Conservation (phyloP, 2,113 vertebrate genomes). For the Cyphomyrus discorhynchus region DNA sequence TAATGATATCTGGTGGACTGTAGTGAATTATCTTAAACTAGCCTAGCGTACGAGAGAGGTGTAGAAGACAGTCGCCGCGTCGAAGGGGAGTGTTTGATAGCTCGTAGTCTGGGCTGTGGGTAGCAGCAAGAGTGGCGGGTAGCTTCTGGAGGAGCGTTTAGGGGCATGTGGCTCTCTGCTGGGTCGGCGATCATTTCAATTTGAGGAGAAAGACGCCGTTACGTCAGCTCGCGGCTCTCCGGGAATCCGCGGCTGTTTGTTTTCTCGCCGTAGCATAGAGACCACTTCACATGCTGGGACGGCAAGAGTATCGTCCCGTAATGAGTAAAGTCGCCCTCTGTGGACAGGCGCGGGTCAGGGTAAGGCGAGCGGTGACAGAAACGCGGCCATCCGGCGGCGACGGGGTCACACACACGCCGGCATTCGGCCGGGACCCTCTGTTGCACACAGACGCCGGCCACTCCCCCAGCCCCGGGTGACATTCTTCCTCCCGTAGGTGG, state of each 20-base stretch:
- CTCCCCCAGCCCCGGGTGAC: background rate
- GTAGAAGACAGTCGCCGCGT: background rate
- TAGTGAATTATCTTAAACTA: background rate
- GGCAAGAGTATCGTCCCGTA: background rate
- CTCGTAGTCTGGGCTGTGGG: background rate
- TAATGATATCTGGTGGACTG: background rate
- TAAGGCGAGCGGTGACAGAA: background rate
- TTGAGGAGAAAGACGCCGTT: background rate
- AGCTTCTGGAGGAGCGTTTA: background rate
- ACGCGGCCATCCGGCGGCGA: background rate
- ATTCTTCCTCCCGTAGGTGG: constrained; percentile 3
- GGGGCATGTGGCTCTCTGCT: background rate
- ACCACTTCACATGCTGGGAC: background rate
- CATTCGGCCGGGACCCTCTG: background rate
- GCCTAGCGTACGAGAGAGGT: background rate
- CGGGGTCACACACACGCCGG: background rate
- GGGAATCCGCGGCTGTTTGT: background rate
- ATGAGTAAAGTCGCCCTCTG: background rate
- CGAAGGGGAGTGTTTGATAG: background rate
- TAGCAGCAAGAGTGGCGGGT: background rate
- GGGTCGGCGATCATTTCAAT: background rate
- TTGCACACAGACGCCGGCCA: background rate
- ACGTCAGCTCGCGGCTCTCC: background rate
- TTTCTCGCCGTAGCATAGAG: background rate
- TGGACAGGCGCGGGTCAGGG: background rate